These are phyloP conservation scores for Heliconius cydno DNA, from an alignment of 2,888 invertebrate genomes.

Conservation along the genomic window DNA sequence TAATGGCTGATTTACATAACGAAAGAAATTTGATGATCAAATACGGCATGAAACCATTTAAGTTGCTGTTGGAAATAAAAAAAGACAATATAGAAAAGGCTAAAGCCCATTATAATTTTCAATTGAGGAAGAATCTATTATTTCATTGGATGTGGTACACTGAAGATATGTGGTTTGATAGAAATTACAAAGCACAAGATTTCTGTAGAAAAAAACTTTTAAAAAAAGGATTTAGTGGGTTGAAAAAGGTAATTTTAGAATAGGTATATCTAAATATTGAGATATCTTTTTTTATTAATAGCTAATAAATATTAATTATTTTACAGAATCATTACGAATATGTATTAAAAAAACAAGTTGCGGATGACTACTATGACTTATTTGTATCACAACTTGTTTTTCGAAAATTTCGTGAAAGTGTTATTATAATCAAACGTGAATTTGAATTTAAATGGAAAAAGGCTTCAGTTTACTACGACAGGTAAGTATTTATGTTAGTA, in stretches of 20 bases:
- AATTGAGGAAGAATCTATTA: conserved; percentile 78
- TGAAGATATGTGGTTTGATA: conserved; percentile 76
- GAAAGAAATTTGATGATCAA: conserved; percentile 69
- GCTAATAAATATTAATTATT: not conserved
- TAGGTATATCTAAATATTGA: not conserved
- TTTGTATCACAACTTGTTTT: conserved; percentile 82
- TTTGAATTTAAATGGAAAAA: conserved; percentile 75
- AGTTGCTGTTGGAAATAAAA: conserved; percentile 64
- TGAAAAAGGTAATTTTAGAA: conserved; percentile 70
- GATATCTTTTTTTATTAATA: not conserved
- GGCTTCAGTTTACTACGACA: conserved; percentile 75
- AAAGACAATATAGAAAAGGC: conserved; percentile 74
- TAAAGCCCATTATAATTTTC: conserved; percentile 72
- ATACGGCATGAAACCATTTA: conserved; percentile 71
- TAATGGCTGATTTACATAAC: conserved; percentile 81
- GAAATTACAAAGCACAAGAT: conserved; percentile 82
- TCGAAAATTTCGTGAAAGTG: conserved; percentile 75
- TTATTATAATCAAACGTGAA: conserved; percentile 72
- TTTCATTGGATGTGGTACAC: conserved; percentile 81
- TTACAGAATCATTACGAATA: conserved; percentile 73
- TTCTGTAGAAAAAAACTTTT: conserved; percentile 79
- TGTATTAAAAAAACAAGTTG: conserved; percentile 85
- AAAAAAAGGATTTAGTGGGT: conserved; percentile 70
- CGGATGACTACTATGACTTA: conserved; percentile 88
- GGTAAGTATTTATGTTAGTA: conserved; percentile 58